Conservation (phyloP, 2,113 vertebrate species). For the Oncorhynchus keta region DNA sequence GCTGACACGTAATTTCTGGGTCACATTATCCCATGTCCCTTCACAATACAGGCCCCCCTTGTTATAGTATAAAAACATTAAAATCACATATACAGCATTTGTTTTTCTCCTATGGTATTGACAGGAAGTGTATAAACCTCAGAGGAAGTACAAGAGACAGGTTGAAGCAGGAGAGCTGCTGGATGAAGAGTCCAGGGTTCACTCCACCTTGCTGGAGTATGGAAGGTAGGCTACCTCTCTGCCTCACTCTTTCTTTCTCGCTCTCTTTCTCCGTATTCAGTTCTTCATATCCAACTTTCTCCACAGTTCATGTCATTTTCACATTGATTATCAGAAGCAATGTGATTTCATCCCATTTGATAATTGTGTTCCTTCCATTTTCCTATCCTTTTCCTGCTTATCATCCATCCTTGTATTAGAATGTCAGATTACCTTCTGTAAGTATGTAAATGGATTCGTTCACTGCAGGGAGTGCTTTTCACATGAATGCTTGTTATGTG, state of each 20-base stretch:
- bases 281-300: neutral
- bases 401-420: slow-evolving; percentile 35
- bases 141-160: slow-evolving; percentile 89
- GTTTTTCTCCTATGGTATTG: slow-evolving; percentile 19
- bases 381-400: neutral
- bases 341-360: neutral
- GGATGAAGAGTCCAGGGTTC: slow-evolving; percentile 93
- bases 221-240: slow-evolving; percentile 78
- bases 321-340: neutral
- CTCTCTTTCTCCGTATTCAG: neutral
- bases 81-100: neutral
- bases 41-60: neutral
- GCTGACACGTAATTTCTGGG: neutral
- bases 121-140: slow-evolving; percentile 91
- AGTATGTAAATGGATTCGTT: slow-evolving; percentile 30
- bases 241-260: neutral
- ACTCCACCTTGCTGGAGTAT: slow-evolving; percentile 91
- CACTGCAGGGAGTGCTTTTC: slow-evolving; percentile 1
- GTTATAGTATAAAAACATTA: neutral
- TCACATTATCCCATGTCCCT: neutral
- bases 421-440: slow-evolving; percentile 54
- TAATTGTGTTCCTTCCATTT: neutral
- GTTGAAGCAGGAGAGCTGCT: slow-evolving; percentile 81
- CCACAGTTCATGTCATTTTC: neutral
- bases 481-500: slow-evolving; percentile 14